Conservation (phyloP, 2,888 invertebrate species). For the Crepidodera aurea region DNA sequence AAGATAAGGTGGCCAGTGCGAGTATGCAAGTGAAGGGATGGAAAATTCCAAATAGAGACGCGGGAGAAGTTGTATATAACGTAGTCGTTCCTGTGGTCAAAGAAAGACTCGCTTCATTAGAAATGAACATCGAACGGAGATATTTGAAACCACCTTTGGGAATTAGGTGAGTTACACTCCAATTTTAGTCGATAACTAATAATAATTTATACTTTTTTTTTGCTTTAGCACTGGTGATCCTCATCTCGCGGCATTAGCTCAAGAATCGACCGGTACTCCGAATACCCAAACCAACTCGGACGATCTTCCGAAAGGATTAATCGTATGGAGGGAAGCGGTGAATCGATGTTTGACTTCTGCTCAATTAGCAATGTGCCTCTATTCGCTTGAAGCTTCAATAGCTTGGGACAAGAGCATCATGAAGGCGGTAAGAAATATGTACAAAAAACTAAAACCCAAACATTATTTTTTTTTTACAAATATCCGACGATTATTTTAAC, state of each 20-base stretch:
- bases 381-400: constrained; percentile 89
- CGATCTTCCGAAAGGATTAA: constrained; percentile 79
- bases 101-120: constrained; percentile 81
- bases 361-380: constrained; percentile 88
- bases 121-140: constrained; percentile 90
- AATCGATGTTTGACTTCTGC: constrained; percentile 85
- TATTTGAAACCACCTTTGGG: constrained; percentile 93
- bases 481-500: no score
- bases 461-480: not conserved
- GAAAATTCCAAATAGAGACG: constrained; percentile 75
- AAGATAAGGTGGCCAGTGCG: constrained; percentile 87
- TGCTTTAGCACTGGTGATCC: constrained; percentile 68
- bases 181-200: no score
- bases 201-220: not conserved
- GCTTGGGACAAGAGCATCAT: constrained; percentile 99
- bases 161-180: constrained; percentile 61
- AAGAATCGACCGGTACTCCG: constrained; percentile 57
- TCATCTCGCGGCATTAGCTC: constrained; percentile 68
- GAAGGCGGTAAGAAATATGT: constrained; percentile 85
- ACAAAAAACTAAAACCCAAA: constrained; percentile 47
- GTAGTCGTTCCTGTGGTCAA: constrained; percentile 62
- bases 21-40: constrained; percentile 93
- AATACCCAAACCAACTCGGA: constrained; percentile 51
- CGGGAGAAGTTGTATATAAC: constrained; percentile 59
- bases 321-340: constrained; percentile 91